phyloP scores from a whole-genome alignment of 2,113 vertebrate genomes.

The Pavo muticus region DNA sequence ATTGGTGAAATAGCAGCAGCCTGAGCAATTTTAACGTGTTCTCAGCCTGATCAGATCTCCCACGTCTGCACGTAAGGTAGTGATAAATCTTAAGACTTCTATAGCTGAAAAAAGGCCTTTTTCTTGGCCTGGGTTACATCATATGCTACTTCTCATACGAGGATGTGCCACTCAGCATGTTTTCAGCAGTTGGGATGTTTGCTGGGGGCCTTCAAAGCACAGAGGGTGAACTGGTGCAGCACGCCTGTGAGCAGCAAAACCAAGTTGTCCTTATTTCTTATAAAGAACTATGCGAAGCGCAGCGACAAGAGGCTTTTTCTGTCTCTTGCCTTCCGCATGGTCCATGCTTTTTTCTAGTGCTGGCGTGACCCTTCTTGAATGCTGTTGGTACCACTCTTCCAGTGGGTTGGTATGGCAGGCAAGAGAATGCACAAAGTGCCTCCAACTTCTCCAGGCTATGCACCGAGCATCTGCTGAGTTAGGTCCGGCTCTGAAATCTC shows the following conservation, averaged over 20 bases:
- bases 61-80: neutral
- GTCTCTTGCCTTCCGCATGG: neutral
- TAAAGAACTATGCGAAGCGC: neutral
- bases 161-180: neutral
- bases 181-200: neutral
- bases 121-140: neutral
- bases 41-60: constrained; percentile 46
- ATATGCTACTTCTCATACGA: neutral
- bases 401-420: neutral
- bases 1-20: constrained; percentile 31
- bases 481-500: constrained; percentile 14
- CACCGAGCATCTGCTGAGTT: constrained; percentile 16
- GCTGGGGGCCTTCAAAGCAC: constrained; percentile 22
- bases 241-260: neutral
- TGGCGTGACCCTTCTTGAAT: neutral
- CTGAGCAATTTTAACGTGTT: constrained; percentile 21
- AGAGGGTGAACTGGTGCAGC: neutral
- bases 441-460: constrained; percentile 69
- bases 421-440: constrained; percentile 67
- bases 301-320: neutral
- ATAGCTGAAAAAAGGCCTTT: constrained; percentile 14
- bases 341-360: neutral
- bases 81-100: constrained; percentile 7
- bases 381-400: neutral
- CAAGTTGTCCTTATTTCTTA: neutral